Conservation (phyloP, 2,797 vertebrate species). For the Vultur gryphus region DNA sequence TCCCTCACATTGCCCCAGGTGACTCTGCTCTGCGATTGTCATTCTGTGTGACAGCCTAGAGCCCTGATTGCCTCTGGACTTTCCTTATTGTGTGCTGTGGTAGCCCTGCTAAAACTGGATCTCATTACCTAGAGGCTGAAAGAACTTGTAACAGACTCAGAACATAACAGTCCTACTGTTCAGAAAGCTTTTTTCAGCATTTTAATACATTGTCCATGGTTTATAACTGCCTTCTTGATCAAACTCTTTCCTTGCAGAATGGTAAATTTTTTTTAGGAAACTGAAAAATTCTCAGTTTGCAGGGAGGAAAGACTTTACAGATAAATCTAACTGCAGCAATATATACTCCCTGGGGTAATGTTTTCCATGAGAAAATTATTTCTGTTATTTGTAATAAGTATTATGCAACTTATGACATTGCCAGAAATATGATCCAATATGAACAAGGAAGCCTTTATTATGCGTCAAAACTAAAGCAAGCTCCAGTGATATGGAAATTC, state of each 20-base stretch:
- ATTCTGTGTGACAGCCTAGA: background rate
- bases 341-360: background rate
- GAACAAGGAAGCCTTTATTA: constrained; percentile 15
- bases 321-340: background rate
- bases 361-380: background rate
- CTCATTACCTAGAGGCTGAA: background rate
- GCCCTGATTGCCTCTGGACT: background rate
- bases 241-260: background rate
- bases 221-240: background rate
- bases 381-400: constrained; percentile 18
- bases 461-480: constrained; percentile 24
- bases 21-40: background rate
- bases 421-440: constrained; percentile 23
- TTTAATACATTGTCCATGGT: background rate
- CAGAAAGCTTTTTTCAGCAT: background rate
- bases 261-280: background rate
- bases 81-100: background rate
- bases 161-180: background rate
- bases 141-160: background rate
- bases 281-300: background rate
- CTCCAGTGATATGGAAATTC: constrained; percentile 45
- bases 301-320: background rate
- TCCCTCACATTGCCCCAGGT: background rate
- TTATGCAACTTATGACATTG: background rate
- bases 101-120: background rate